Conservation (phyloP, 2,113 vertebrate species). For the Plotosus lineatus region DNA sequence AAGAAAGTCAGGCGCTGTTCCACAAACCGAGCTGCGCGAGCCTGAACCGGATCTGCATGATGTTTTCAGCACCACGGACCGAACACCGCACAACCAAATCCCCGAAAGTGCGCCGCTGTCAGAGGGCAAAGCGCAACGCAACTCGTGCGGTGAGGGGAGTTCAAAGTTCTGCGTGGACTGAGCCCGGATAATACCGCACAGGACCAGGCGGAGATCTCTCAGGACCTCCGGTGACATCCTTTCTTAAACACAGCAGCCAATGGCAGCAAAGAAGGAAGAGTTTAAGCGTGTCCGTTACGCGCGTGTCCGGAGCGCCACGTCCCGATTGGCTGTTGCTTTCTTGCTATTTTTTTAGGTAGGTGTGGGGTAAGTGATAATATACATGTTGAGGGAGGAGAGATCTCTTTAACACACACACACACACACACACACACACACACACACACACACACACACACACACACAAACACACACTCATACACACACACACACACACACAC, state of each 20-base stretch:
- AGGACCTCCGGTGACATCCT: conserved; percentile 40
- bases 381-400: conserved; percentile 53
- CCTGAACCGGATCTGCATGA: conserved; percentile 16
- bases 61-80: conserved; percentile 59
- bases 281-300: conserved; percentile 66
- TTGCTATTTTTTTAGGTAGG: conserved; percentile 62
- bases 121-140: background rate
- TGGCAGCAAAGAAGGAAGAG: conserved; percentile 56
- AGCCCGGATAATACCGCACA: conserved; percentile 5
- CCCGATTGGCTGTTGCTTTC: conserved; percentile 74
- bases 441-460: background rate
- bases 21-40: background rate
- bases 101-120: background rate
- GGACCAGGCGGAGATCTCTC: conserved; percentile 31
- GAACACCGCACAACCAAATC: conserved; percentile 35
- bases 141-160: conserved; percentile 14
- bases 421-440: background rate
- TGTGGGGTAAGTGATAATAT: conserved; percentile 20
- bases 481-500: background rate
- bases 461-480: conserved; percentile 1
- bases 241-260: conserved; percentile 48
- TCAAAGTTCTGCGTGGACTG: conserved; percentile 32
- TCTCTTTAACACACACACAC: conserved; percentile 7
- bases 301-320: conserved; percentile 61
- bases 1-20: conserved; percentile 1